Evolutionary conservation across 1,140 invertebrate species (phyloP).

Genomic region (Listronotus bonariensis): DNA sequence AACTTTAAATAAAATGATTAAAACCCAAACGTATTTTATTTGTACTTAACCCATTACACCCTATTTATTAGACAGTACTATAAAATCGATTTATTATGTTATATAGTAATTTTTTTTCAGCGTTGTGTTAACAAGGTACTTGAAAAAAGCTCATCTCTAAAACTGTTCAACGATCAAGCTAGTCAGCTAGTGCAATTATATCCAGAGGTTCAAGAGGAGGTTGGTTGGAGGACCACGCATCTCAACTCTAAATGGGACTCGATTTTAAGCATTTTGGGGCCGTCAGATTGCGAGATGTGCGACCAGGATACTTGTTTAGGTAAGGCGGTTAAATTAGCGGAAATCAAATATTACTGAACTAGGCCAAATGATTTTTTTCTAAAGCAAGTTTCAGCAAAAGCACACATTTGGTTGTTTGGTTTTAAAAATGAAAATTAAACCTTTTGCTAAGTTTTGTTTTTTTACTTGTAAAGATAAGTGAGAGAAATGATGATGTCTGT

Average conservation of each 20-base stretch:
- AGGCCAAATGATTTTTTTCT: no score
- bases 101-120: conserved; percentile 57
- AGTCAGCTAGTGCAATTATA: conserved; percentile 71
- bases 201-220: conserved; percentile 75
- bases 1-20: no score
- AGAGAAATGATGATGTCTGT: no score
- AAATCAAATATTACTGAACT: not conserved
- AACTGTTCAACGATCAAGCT: conserved; percentile 80
- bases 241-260: conserved; percentile 78
- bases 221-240: conserved; percentile 69
- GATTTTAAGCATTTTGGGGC: conserved; percentile 45
- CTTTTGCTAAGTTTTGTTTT: no score
- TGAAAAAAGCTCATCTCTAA: conserved; percentile 63
- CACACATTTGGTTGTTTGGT: no score
- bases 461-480: no score
- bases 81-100: no score
- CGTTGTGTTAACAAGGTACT: conserved; percentile 59
- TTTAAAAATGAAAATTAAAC: no score
- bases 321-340: conserved; percentile 9
- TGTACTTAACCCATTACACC: no score
- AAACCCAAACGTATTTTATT: no score
- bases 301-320: conserved; percentile 47
- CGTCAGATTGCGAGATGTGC: conserved; percentile 46
- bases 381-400: no score
- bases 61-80: no score